These are phyloP conservation scores for Opisthocomus hoazin DNA, from an alignment of 2,113 vertebrate genomes.

Conservation along the genomic window DNA sequence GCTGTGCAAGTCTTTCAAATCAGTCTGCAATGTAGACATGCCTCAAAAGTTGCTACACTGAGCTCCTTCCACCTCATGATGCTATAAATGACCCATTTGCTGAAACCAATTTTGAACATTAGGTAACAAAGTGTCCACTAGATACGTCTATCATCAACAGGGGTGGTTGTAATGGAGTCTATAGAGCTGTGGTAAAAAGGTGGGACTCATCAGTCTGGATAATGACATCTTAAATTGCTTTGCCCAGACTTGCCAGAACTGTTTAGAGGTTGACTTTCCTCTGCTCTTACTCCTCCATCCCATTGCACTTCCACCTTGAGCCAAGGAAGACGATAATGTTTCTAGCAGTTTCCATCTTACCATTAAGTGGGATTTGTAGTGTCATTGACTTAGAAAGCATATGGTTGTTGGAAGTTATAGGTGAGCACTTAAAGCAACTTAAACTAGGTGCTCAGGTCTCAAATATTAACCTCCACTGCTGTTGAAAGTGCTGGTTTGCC, in stretches of 20 bases:
- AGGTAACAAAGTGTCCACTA: background rate
- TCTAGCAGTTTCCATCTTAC: background rate
- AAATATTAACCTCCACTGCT: background rate
- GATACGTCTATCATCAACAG: background rate
- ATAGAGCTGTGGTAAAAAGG: background rate
- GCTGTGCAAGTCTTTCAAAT: background rate
- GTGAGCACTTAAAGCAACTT: background rate
- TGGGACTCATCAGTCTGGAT: background rate
- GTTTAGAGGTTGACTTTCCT: background rate
- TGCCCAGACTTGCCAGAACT: background rate
- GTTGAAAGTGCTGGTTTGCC: background rate
- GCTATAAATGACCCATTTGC: background rate
- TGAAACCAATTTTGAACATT: background rate
- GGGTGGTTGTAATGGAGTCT: background rate
- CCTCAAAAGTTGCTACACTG: background rate
- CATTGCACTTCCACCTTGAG: background rate
- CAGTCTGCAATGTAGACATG: background rate
- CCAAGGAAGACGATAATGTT: background rate
- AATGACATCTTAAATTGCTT: background rate
- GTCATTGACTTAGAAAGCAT: background rate
- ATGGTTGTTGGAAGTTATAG: background rate
- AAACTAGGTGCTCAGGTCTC: background rate
- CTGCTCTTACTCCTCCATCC: background rate
- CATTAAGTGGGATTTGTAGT: background rate
- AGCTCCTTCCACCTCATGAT: background rate